Evolutionary conservation across 2,797 vertebrate species (phyloP).

Genomic region (Tauraco hartlaubi): DNA sequence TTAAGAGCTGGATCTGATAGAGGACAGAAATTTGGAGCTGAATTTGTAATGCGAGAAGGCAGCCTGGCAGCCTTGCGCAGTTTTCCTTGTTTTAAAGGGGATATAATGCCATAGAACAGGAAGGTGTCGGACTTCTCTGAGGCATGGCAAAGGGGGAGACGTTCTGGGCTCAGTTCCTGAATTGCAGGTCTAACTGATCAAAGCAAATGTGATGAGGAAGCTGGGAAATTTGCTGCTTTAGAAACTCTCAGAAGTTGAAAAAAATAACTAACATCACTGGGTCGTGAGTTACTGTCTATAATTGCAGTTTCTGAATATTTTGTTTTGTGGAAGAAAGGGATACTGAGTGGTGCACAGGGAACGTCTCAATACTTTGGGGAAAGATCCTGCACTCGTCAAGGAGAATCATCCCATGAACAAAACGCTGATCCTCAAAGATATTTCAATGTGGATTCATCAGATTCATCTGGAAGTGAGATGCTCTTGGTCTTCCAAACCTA

Average conservation of each 20-base stretch:
- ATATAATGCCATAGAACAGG: background rate
- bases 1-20: background rate
- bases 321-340: background rate
- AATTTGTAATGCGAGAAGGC: background rate
- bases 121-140: background rate
- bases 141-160: background rate
- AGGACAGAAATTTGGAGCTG: background rate
- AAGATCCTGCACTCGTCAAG: background rate
- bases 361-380: background rate
- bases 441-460: background rate
- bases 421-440: background rate
- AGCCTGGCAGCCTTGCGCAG: background rate
- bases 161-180: background rate
- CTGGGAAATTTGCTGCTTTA: background rate
- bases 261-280: background rate
- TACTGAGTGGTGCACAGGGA: background rate
- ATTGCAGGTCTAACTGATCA: background rate
- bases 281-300: background rate
- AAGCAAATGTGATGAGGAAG: background rate
- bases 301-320: background rate
- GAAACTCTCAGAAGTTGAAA: background rate
- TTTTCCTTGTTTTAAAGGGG: background rate
- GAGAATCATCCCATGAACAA: background rate
- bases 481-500: background rate
- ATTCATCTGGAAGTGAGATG: background rate